These are phyloP conservation scores for Nothobranchius kuhntae DNA, from an alignment of 2,113 vertebrate species.

Conservation along the genomic window DNA sequence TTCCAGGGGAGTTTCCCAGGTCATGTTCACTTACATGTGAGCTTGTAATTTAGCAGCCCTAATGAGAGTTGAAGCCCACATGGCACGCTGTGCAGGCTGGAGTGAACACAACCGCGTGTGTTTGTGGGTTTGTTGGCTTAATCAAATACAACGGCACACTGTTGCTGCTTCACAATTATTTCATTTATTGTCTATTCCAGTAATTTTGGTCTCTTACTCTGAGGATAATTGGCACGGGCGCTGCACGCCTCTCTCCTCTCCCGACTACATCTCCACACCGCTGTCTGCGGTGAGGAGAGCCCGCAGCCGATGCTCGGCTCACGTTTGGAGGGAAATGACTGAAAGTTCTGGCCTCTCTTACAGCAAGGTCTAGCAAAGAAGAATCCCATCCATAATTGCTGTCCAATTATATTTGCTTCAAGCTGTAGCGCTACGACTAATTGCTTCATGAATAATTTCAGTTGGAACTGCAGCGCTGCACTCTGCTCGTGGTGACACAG, in stretches of 20 bases:
- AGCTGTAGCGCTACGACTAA: constrained; percentile 64
- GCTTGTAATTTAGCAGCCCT: constrained; percentile 18
- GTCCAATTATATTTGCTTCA: constrained; percentile 75
- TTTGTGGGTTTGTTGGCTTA: constrained; percentile 7
- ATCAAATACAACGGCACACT: background rate
- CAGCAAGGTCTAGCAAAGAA: constrained; percentile 64
- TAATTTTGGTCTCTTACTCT: constrained; percentile 26
- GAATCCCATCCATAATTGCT: constrained; percentile 69
- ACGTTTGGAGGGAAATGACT: constrained; percentile 52
- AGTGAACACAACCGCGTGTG: constrained; percentile 6
- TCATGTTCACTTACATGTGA: background rate
- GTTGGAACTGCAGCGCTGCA: constrained; percentile 18
- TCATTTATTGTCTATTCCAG: constrained; percentile 11
- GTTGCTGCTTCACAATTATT: background rate
- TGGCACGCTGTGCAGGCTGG: constrained; percentile 3
- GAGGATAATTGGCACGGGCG: constrained; percentile 51
- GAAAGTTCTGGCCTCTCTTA: constrained; percentile 52
- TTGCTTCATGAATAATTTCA: constrained; percentile 76
- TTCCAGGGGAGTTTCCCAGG: background rate
- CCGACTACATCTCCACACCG: constrained; percentile 2
- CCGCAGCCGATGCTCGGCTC: constrained; percentile 35
- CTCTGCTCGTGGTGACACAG: constrained; percentile 47
- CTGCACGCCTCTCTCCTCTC: constrained; percentile 2
- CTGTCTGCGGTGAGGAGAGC: constrained; percentile 19
- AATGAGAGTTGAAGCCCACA: constrained; percentile 41